Conservation (phyloP, 2,113 vertebrate genomes). For the Camelus bactrianus region DNA sequence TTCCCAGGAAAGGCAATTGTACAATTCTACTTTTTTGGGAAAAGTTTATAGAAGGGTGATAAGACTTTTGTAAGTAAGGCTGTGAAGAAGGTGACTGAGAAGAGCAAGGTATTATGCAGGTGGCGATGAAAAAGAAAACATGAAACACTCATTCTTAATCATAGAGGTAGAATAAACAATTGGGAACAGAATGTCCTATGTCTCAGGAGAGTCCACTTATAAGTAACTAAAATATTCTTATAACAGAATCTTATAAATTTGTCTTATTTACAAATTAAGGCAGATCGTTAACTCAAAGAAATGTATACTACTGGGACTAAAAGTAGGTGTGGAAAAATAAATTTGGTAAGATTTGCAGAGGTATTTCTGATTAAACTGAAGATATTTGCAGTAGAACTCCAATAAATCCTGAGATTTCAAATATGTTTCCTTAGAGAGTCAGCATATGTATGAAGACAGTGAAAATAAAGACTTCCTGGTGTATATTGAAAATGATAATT, state of each 20-base stretch:
- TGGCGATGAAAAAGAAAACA: background rate
- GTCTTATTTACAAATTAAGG: conserved; percentile 38
- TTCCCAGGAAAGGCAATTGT: background rate
- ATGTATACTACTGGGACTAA: background rate
- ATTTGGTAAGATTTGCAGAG: background rate
- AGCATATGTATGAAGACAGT: background rate
- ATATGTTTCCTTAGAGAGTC: background rate
- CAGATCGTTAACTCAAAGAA: background rate
- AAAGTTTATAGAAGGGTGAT: background rate
- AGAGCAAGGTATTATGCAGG: background rate
- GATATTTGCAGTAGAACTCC: background rate
- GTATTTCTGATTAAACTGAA: conserved; percentile 17
- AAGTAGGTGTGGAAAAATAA: background rate
- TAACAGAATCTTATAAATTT: background rate
- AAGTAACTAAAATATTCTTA: conserved; percentile 33
- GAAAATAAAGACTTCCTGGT: conserved; percentile 14
- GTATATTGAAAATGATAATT: background rate
- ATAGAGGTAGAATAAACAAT: background rate
- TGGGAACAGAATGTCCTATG: background rate
- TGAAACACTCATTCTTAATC: background rate
- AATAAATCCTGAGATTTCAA: conserved; percentile 45
- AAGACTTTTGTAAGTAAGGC: background rate
- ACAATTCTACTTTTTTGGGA: background rate
- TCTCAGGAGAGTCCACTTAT: background rate
- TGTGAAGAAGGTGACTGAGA: background rate